phyloP scores from a whole-genome alignment of 2,888 invertebrate species.

The Drosophila sordidula region DNA sequence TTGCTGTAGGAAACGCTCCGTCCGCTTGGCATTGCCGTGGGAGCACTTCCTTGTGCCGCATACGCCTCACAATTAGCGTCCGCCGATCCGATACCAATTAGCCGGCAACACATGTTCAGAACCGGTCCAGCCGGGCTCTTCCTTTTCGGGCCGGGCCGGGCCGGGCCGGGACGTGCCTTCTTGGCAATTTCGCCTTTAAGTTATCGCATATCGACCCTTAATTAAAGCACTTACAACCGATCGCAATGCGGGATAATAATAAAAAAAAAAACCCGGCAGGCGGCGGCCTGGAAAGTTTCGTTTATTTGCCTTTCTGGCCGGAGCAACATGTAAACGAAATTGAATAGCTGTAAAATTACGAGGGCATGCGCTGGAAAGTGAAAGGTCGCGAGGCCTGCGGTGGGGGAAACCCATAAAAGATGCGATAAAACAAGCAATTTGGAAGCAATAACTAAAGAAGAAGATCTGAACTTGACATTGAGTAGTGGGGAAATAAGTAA shows the following conservation, averaged over 20 bases:
- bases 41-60: slow-evolving; percentile 61
- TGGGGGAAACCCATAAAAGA: slow-evolving; percentile 40
- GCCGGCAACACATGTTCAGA: slow-evolving; percentile 29
- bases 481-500: background rate
- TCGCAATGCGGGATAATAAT: slow-evolving; percentile 50
- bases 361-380: slow-evolving; percentile 47
- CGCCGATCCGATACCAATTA: slow-evolving; percentile 56
- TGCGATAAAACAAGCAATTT: slow-evolving; percentile 12
- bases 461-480: slow-evolving; percentile 24
- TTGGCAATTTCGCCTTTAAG: slow-evolving; percentile 53
- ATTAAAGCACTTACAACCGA: slow-evolving; percentile 73
- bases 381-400: slow-evolving; percentile 32
- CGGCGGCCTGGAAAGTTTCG: slow-evolving; percentile 34
- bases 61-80: slow-evolving; percentile 46
- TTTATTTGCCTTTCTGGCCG: slow-evolving; percentile 4
- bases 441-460: background rate
- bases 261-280: slow-evolving; percentile 5
- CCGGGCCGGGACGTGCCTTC: slow-evolving; percentile 64
- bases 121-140: slow-evolving; percentile 38
- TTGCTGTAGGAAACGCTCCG: slow-evolving; percentile 50
- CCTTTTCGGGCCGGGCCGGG: slow-evolving; percentile 43
- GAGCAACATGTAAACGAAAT: slow-evolving; percentile 27
- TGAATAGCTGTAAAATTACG: slow-evolving; percentile 41
- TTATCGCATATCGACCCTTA: slow-evolving; percentile 70
- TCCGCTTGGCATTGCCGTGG: slow-evolving; percentile 20